Evolutionary conservation across 1,140 invertebrate species (phyloP).

Genomic region (Hesperophylax magnus): DNA sequence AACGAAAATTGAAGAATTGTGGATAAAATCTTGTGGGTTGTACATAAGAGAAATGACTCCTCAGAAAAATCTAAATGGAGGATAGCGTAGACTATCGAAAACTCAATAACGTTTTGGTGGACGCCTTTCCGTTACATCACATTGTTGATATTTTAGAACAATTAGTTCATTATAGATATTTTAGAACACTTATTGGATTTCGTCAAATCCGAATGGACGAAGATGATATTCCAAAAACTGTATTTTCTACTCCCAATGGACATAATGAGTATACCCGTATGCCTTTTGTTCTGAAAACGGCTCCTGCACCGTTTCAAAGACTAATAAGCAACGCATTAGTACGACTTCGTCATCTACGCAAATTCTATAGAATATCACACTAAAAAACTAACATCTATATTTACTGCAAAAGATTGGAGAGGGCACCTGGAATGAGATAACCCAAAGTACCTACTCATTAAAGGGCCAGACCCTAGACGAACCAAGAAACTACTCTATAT

Average conservation of each 20-base stretch:
- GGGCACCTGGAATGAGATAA: no score
- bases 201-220: no score
- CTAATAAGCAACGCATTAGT: slow-evolving; percentile 59
- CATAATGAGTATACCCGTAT: slow-evolving; percentile 58
- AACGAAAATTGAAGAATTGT: no score
- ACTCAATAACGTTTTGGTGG: slow-evolving; percentile 62
- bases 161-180: slow-evolving; percentile 59
- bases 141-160: slow-evolving; percentile 64
- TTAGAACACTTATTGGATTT: no score
- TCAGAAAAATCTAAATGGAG: no score
- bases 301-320: slow-evolving; percentile 61
- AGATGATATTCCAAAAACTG: slow-evolving; percentile 62
- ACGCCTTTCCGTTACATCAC: slow-evolving; percentile 70
- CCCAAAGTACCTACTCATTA: no score
- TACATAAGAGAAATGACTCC: no score
- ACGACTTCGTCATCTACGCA: slow-evolving; percentile 62
- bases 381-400: no score
- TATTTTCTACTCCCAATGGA: slow-evolving; percentile 59
- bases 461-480: no score
- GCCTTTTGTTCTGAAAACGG: slow-evolving; percentile 63
- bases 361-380: slow-evolving; percentile 62
- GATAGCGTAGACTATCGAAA: slow-evolving; percentile 64
- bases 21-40: no score
- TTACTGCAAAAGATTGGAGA: no score
- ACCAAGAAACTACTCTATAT: no score